Evolutionary conservation across 2,113 vertebrate species (phyloP).

Genomic region (Burhinus bistriatus): DNA sequence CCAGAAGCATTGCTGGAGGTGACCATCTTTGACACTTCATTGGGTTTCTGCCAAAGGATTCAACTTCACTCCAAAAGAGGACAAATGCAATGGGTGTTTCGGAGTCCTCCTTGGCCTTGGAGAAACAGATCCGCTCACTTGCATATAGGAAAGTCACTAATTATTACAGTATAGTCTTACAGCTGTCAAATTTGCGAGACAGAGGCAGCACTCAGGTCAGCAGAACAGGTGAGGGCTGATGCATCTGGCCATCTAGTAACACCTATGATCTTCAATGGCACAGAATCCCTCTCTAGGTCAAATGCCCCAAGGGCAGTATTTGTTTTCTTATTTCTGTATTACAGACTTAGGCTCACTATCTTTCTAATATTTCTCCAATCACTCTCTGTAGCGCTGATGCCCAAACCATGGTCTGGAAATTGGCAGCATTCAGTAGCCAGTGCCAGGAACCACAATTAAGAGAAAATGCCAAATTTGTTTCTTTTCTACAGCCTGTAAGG

Average conservation of each 20-base stretch:
- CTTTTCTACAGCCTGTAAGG: neutral
- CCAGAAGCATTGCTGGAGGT: neutral
- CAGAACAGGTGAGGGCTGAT: neutral
- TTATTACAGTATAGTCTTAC: accelerated
- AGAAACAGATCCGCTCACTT: neutral
- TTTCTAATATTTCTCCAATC: neutral
- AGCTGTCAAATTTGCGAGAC: neutral
- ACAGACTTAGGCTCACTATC: neutral
- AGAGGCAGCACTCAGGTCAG: neutral
- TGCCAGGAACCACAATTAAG: neutral
- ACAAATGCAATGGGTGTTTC: neutral
- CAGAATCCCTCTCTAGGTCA: neutral
- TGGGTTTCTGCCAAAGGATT: neutral
- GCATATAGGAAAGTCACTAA: neutral
- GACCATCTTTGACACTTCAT: neutral
- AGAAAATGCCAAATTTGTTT: neutral
- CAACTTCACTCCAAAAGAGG: neutral
- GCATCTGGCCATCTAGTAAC: neutral
- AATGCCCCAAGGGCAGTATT: neutral
- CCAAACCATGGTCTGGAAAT: neutral
- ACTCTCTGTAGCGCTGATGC: neutral
- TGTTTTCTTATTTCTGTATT: neutral
- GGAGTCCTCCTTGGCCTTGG: neutral
- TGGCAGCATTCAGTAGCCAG: neutral
- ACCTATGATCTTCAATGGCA: neutral